Evolutionary conservation across 1,140 invertebrate species (phyloP), one percentile per base, ranked within the genome.

Genomic region (Drosophila willistoni): DNA sequence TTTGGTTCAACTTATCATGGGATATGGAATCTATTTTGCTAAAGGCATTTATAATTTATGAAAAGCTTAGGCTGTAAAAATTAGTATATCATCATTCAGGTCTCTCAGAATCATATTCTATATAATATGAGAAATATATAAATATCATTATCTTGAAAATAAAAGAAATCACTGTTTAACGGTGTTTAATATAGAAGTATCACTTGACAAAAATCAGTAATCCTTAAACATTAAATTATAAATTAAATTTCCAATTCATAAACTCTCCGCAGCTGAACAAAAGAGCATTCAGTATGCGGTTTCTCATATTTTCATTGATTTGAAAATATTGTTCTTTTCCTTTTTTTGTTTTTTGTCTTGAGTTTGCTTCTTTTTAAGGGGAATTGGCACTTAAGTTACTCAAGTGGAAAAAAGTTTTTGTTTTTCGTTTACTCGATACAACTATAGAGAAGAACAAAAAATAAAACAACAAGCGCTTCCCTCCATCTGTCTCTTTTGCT

Each of bases 321-420:
- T 55, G 41, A 29, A 41, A 59, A 62, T 47, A 36, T 65, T 77
- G 72, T 66, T 67, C 42, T 68, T 71, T 56, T 66, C 51, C 67
- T 69, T 44, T 2, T 51, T 55, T 63, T 64, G 68, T 63, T 64
- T 73, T 73, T 61, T 51, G 22, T 72, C 3, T 25, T 55, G 7
- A 56, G 62, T 42, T 60, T 66, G 64, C 70, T 72, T 67, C 54
- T 79, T 77, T 79, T 72, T 70, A 64, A 64, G 73, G 72, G 69
- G 81, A 90, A 89, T 89, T 89, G 85, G 85, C 85, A 89, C 85
- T 85, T 90, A 89, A 90, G 80, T 89, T 89, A 90, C 78, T 89
- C 85, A 89, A 89, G 85, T 89, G 85, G 85, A 90, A 90, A 89
- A 89, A 89, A 89, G 85, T 89, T 89, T 89, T 89, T 85, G 85